Percentiles rank a stretch among this genome's conserved stretches.
These are phyloP conservation scores for Drosophila trichaetosa DNA, from an alignment of 2,888 invertebrate genomes.

Conservation along the genomic window DNA sequence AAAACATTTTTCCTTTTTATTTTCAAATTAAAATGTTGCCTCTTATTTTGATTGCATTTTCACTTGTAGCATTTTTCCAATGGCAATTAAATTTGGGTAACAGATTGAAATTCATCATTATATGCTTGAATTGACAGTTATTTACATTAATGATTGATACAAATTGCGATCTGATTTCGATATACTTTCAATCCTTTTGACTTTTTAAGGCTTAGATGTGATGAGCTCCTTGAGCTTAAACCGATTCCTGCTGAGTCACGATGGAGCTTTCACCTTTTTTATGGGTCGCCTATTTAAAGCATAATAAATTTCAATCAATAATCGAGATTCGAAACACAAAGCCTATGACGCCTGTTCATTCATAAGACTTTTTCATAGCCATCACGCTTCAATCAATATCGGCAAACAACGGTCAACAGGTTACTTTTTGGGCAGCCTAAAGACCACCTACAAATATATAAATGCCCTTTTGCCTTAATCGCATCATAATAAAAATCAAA, in stretches of 20 bases:
- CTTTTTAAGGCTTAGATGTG: conserved; percentile 10
- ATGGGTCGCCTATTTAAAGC: conserved; percentile 43
- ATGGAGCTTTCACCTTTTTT: conserved; percentile 1
- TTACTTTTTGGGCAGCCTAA: conserved; percentile 15
- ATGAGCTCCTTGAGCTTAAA: conserved; percentile 21
- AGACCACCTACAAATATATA: not conserved
- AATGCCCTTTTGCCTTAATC: not conserved
- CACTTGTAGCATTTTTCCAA: not conserved
- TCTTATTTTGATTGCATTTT: conserved; percentile 23
- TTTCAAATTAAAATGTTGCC: conserved; percentile 29
- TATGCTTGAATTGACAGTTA: not conserved
- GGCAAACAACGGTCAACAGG: conserved; percentile 43
- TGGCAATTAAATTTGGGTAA: conserved; percentile 8
- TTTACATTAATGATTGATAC: conserved; percentile 12
- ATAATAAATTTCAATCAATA: conserved; percentile 52
- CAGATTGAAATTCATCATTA: conserved; percentile 3
- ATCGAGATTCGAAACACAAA: conserved; percentile 11
- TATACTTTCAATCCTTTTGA: conserved; percentile 4
- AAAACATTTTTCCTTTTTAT: not conserved
- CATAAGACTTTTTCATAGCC: conserved; percentile 45
- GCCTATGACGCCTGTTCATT: conserved; percentile 37
- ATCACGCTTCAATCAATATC: conserved; percentile 45
- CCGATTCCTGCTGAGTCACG: conserved; percentile 11
- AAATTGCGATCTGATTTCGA: conserved; percentile 13
- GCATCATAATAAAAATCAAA: not conserved